Evolutionary conservation across 1,140 invertebrate genomes (phyloP), one percentile per base, ranked within the genome.

Genomic region (Holotrichia oblita): DNA sequence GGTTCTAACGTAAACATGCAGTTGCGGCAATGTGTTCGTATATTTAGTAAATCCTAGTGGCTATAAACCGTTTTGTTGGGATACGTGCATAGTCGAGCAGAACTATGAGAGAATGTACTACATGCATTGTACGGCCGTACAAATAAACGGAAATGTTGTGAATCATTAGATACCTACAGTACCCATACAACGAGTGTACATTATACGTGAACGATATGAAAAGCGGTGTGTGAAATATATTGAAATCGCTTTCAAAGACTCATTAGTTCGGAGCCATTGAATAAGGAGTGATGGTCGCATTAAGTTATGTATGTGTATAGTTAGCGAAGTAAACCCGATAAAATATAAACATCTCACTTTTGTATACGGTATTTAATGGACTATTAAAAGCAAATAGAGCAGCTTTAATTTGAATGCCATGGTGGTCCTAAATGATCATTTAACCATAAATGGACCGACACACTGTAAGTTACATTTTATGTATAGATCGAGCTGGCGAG

Each of bases 91-190:
- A 69, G 61, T 69, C 4, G 14, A 69, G 61, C 61, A 22, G 14
- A 55, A 55, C 48, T 55, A 55, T 55, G 44, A n/a, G 44, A 64
- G 59, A 24, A 69, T 24, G 27, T 27, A 69, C 22, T 10, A 34
- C 61, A 22, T 69, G 61, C 12, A 69, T 17, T 69, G 22, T 27
- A 69, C 22, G 61, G 7, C 17, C 22, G 9, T 20, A 69, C 61
- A 69, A 69, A 69, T 69, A 69, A 69, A 34, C 61, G 61, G 61
- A 69, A 69, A 69, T 34, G 59, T 64, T 64, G 61, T 69, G 27
- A 69, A 69, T 69, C 61, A 69, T 69, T 69, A 69, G 61, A 34
- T 24, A 24, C 61, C 6, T 14, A 69, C 22, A 55, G 48, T 17
- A 17, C 6, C 14, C 48, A 17, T 55, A 55, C 22, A 69, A 7